Base-by-base conservation (phyloP, 1,140 invertebrate species). In the Nixonia krombeini region DNA sequence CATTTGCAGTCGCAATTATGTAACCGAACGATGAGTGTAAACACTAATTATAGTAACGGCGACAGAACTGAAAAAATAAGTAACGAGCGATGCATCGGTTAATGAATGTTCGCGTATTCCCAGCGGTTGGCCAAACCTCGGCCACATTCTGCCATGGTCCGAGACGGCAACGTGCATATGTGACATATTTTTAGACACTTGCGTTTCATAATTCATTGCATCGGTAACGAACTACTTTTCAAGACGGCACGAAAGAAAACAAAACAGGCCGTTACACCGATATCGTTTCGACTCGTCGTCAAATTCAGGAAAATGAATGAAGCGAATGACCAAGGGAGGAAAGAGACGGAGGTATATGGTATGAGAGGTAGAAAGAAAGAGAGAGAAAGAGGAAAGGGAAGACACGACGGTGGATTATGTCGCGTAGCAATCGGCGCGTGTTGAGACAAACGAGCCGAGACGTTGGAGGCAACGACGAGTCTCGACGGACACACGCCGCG, bases 41-140 rank as follows among this genome's bases (percentile, higher is more conserved):
- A 52, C 52, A 55, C 66, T 69, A 69, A 69, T 69, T 69, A 63
- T 70, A 70, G 59, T 52, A 55, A n/a, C 35, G 21, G n/a, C n/a
- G n/a, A n/a, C n/a, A n/a, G n/a, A n/a, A n/a, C n/a, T n/a, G n/a
- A n/a, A n/a, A n/a, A n/a, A n/a, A n/a, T n/a, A 50, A 57, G 15
- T 21, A 56, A 57, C 46, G 26, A 58, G 8, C 29, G 29, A 31
- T 52, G 9, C 28, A 2, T 29, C 6, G 9, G 8, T 29, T 29
- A 29, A 29, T 10, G n/a, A n/a, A n/a, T n/a, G n/a, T n/a, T n/a
- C 9, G 21, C 21, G 6, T 6, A 21, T 21, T 6, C 6, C 6
- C 21, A 21, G 6, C 21, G 21, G 21, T 21, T 21, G 6, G 6
- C 21, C 21, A 21, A 21, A 3, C 6, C 6, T 21, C 6, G 6